Percentiles rank a stretch among this genome's conserved stretches.
Evolutionary conservation across 64 coral and sea anemone genomes (phyloP).

Genomic region (Pocillopora damicornis): DNA sequence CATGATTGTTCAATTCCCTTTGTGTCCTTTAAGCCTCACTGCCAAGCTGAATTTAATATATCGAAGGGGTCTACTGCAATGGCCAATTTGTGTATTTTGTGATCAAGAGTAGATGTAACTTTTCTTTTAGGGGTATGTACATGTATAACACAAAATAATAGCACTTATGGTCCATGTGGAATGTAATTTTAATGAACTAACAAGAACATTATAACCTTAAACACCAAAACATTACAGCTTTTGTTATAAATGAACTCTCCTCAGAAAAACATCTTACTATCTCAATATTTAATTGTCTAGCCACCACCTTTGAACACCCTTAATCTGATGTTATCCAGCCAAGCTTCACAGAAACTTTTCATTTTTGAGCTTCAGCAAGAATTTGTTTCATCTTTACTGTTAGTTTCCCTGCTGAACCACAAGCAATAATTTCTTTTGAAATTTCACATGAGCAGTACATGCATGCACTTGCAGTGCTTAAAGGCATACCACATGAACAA

Average conservation of each 20-base stretch:
- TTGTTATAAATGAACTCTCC: not conserved
- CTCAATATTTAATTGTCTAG: not conserved
- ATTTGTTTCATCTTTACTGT: conserved; percentile 40
- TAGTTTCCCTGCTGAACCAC: conserved; percentile 30
- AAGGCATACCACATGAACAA: conserved; percentile 48
- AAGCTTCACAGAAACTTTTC: conserved; percentile 8
- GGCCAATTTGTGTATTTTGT: no score
- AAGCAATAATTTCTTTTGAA: conserved; percentile 33
- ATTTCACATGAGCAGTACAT: conserved; percentile 21
- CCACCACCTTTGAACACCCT: not conserved
- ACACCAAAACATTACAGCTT: not conserved
- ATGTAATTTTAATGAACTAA: conserved; percentile 18
- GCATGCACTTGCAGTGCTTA: not conserved
- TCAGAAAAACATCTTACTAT: not conserved
- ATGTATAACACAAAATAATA: not conserved
- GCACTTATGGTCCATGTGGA: not conserved
- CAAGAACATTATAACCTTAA: not conserved
- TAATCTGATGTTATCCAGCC: no score
- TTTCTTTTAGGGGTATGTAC: not conserved
- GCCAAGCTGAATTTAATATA: no score
- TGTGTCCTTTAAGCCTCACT: no score
- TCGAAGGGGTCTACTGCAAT: no score
- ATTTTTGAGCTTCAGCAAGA: conserved; percentile 45
- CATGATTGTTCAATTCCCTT: no score
- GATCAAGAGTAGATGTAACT: not conserved